Evolutionary conservation across 53 echinoderm and acorn worm genomes (phyloP).

Genomic region (Astropecten irregularis): DNA sequence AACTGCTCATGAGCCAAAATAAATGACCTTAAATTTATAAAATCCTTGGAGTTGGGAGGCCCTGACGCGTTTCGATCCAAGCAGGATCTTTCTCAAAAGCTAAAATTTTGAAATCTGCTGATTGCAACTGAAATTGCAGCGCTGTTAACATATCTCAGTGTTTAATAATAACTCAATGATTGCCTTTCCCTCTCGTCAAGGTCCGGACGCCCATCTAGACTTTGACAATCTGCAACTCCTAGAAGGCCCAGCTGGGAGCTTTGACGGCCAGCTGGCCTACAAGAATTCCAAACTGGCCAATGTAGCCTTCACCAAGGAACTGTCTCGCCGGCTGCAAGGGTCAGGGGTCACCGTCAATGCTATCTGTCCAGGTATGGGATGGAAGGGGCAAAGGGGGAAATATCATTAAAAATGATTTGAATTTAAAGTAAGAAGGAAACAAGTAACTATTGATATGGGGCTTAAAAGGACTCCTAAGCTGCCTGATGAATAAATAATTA

Average conservation of each 20-base stretch:
- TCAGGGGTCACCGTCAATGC: slow-evolving; percentile 70
- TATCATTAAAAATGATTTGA: background rate
- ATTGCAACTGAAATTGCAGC: too few species aligned
- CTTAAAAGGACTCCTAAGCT: too few species aligned
- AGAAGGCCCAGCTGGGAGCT: slow-evolving; percentile 50
- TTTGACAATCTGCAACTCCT: slow-evolving; percentile 85
- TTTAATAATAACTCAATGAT: too few species aligned
- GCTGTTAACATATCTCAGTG: too few species aligned
- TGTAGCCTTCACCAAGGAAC: slow-evolving; percentile 69
- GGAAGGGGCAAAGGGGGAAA: background rate
- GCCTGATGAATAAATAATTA: too few species aligned
- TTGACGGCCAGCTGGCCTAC: slow-evolving; percentile 73
- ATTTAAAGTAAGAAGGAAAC: background rate
- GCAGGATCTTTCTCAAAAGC: too few species aligned
- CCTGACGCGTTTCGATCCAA: too few species aligned
- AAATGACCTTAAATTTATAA: too few species aligned
- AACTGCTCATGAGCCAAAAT: too few species aligned
- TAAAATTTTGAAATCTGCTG: too few species aligned
- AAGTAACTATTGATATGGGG: background rate
- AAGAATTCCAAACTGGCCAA: slow-evolving; percentile 88
- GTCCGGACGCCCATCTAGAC: slow-evolving; percentile 51
- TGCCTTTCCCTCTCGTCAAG: background rate
- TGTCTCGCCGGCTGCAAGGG: slow-evolving; percentile 70
- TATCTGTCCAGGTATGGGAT: slow-evolving; percentile 69
- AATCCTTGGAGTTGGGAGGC: too few species aligned